Base-by-base conservation (phyloP, 1,140 invertebrate genomes). In the Parasteatoda tepidariorum region DNA sequence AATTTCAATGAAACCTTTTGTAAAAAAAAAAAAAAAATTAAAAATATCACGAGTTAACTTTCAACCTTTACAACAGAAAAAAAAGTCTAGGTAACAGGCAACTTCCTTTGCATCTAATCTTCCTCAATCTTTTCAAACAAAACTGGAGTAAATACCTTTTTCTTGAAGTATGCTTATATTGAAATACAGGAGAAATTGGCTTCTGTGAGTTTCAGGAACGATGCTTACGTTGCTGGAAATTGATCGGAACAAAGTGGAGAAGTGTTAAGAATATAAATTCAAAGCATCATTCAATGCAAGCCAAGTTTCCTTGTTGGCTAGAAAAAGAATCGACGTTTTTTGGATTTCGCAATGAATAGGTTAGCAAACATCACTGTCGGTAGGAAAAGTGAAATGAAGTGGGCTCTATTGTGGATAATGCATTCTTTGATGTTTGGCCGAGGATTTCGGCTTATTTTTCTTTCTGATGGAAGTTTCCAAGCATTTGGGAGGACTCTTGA, bases 211-310 rank as follows among this genome's bases (percentile, higher is more conserved):
- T 48, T 48, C 38, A 59, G 59, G 38, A 78, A 64, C 48, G 74
- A 66, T 78, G n/a, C 34, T 24, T 66, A 78, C 74, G 22, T 28
- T 22, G 61, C 41, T 26, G 74, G 74, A 78, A 78, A 78, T 78
- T 78, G 38, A 78, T 78, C 61, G 74, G 61, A 78, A 78, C 61
- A 66, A 78, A 78, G 74, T 66, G 66, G 38, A 26, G 73, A 62
- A 75, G 57, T 54, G 61, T 59, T 48, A 38, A 66, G 38, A 78
- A 78, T 78, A n/a, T 31, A 7, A 41, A 34, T 54, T 62, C 74
- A 26, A 74, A 34, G 73, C 33, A 75, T 62, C 73, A 75, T 75
- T 75, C 73, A 62, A 28, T 13, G 33, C 28, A 62, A 41, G 38
- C 13, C 33, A 68, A 22, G 66, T n/a, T 41, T n/a, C 18, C 38